Percentiles rank a stretch among this genome's conserved stretches.
These are phyloP conservation scores for Macrophya annulata DNA, from an alignment of 2,888 invertebrate species.

Conservation along the genomic window DNA sequence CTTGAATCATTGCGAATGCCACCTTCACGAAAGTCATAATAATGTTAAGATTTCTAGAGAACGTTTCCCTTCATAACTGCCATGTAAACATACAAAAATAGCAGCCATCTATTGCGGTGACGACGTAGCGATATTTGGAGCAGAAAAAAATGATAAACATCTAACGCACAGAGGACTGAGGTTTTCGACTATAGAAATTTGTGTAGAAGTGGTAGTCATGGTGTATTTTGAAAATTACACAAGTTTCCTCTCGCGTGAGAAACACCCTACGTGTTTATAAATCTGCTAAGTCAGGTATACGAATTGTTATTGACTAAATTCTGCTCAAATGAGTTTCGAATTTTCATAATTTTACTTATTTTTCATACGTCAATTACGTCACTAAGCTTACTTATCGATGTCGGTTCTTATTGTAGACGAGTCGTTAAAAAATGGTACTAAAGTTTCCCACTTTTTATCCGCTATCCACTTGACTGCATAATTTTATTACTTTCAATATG, in stretches of 20 bases:
- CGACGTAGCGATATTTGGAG: background rate
- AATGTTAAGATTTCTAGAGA: background rate
- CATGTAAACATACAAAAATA: constrained; percentile 21
- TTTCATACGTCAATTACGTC: constrained; percentile 3
- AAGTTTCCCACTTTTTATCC: constrained; percentile 11
- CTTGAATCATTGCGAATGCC: background rate
- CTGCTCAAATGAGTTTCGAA: background rate
- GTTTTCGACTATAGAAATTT: background rate
- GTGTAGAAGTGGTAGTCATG: background rate
- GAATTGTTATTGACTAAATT: constrained; percentile 35
- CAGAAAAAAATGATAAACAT: constrained; percentile 21
- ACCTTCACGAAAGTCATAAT: constrained; percentile 10
- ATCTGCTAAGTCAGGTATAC: constrained; percentile 21
- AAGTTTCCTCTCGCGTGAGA: background rate
- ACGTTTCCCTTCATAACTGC: background rate
- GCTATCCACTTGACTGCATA: background rate
- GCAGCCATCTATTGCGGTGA: constrained; percentile 1
- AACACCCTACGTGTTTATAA: constrained; percentile 25
- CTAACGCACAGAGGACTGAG: background rate
- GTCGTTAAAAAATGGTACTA: background rate
- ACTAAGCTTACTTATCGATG: constrained; percentile 5
- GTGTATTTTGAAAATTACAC: constrained; percentile 31
- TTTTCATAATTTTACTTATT: background rate
- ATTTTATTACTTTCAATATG: constrained; percentile 2
- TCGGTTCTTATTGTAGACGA: background rate